phyloP scores from a whole-genome alignment of 2,113 vertebrate genomes.

The Macaca nemestrina region DNA sequence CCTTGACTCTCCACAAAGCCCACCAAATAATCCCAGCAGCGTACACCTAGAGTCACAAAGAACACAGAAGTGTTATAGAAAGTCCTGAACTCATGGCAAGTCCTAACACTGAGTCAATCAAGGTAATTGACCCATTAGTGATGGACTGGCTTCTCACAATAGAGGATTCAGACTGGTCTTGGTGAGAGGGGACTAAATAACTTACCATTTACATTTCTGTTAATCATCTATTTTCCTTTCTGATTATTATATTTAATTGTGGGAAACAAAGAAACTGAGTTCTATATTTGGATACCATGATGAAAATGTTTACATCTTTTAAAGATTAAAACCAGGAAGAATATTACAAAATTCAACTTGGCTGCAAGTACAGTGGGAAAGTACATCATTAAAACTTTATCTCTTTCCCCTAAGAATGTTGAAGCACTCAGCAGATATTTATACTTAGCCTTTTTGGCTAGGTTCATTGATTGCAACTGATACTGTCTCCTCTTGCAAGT shows the following conservation, averaged over 20 bases:
- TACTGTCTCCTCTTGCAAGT: background rate
- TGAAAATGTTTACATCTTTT: slow-evolving; percentile 53
- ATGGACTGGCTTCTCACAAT: background rate
- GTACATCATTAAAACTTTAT: slow-evolving; percentile 65
- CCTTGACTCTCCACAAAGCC: background rate
- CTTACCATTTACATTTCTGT: slow-evolving; percentile 6
- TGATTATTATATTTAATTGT: slow-evolving; percentile 33
- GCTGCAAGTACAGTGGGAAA: slow-evolving; percentile 39
- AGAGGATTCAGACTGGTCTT: background rate
- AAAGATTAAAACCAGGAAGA: slow-evolving; percentile 39
- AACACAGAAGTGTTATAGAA: slow-evolving; percentile 9
- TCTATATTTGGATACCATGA: slow-evolving; percentile 8
- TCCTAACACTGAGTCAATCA: background rate
- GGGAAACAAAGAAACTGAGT: slow-evolving; percentile 25
- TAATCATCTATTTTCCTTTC: background rate
- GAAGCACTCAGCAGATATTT: slow-evolving; percentile 21
- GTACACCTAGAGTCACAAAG: background rate
- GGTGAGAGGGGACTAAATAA: background rate
- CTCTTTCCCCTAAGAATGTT: slow-evolving; percentile 28
- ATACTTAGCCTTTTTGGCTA: background rate
- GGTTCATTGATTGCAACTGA: background rate
- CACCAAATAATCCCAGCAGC: background rate
- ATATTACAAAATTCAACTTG: slow-evolving; percentile 45
- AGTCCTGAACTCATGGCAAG: background rate
- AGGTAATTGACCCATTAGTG: background rate